Percentiles rank a stretch among this genome's conserved stretches.
Conservation (phyloP, 2,113 vertebrate genomes). For the Orthochromis indermauri region DNA sequence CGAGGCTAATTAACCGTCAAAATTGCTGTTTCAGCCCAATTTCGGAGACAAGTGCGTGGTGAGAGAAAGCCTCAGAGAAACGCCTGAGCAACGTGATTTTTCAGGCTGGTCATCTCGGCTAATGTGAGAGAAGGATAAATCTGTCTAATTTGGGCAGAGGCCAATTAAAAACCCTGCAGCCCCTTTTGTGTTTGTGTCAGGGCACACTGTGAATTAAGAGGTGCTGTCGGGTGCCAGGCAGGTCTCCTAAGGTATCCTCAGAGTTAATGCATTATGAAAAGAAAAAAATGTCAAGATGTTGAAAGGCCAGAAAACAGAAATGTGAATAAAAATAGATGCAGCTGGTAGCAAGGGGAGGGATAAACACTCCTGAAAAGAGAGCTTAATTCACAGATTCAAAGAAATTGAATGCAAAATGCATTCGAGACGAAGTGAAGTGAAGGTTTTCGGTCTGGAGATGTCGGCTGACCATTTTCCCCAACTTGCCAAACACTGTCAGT, state of each 20-base stretch:
- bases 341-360: background rate
- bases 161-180: constrained; percentile 44
- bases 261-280: constrained; percentile 4
- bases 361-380: background rate
- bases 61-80: constrained; percentile 47
- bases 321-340: constrained; percentile 1
- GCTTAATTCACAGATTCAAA: background rate
- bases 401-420: background rate
- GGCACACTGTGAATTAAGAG: constrained; percentile 6
- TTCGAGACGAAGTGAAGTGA: background rate
- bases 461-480: background rate
- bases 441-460: background rate
- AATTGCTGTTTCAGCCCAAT: constrained; percentile 48
- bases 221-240: constrained; percentile 17
- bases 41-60: background rate
- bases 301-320: background rate
- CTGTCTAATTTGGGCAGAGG: constrained; percentile 33
- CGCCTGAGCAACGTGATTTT: constrained; percentile 10
- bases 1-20: constrained; percentile 54
- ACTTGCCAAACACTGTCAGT: background rate
- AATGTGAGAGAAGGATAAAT: constrained; percentile 37
- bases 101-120: constrained; percentile 28
- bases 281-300: background rate
- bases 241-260: constrained; percentile 24
- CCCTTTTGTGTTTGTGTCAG: background rate